Percentiles rank a stretch among this genome's conserved stretches.
Evolutionary conservation across 2,797 vertebrate species (phyloP).

Genomic region (Otolemur crassicaudatus): DNA sequence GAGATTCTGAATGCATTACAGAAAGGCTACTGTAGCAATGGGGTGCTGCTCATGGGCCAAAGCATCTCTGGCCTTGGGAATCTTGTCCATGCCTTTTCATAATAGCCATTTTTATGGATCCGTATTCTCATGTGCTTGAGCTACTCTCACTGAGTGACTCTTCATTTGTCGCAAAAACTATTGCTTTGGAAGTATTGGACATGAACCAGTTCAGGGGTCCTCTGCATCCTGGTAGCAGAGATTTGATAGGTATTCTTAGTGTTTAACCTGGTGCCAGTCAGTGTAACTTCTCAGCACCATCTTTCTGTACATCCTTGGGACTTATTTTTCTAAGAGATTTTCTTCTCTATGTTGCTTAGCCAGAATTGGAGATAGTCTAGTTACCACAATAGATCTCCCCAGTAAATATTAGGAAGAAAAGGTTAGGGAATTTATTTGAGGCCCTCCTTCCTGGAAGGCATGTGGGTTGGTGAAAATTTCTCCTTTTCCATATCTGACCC

Average conservation of each 20-base stretch:
- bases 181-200: not conserved
- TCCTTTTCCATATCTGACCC: not conserved
- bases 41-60: not conserved
- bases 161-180: not conserved
- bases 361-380: not conserved
- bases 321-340: not conserved
- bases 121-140: not conserved
- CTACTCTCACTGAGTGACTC: not conserved
- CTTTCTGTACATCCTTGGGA: not conserved
- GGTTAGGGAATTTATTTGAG: not conserved
- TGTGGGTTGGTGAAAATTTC: not conserved
- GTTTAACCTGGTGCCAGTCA: too few species aligned
- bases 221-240: not conserved
- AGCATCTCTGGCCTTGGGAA: not conserved
- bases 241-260: not conserved
- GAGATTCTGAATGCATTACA: not conserved
- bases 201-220: not conserved
- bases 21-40: not conserved
- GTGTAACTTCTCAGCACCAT: not conserved
- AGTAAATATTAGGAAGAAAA: not conserved
- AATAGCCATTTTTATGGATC: not conserved
- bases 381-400: not conserved
- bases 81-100: not conserved
- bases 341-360: not conserved
- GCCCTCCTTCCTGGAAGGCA: not conserved